phyloP scores from a whole-genome alignment of 2,888 invertebrate genomes.

The Anaspis maculata region DNA sequence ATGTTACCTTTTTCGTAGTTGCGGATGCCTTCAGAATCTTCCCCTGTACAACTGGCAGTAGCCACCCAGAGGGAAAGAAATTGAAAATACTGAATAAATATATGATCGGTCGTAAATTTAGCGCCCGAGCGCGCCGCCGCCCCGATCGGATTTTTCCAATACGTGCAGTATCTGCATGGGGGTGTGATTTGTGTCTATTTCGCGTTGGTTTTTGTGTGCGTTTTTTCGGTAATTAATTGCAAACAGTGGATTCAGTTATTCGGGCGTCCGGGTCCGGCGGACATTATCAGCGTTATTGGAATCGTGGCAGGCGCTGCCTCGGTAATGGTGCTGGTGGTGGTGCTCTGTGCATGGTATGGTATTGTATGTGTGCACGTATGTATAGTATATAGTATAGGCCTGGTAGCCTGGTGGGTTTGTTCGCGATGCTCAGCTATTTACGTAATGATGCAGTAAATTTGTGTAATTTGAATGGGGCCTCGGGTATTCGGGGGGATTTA shows the following conservation, averaged over 20 bases:
- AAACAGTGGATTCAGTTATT: slow-evolving; percentile 31
- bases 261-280: slow-evolving; percentile 24
- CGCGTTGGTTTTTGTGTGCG: slow-evolving; percentile 25
- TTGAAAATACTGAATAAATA: slow-evolving; percentile 38
- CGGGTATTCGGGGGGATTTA: slow-evolving; percentile 13
- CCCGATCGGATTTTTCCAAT: slow-evolving; percentile 30
- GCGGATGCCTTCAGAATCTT: too few species aligned
- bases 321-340: too few species aligned
- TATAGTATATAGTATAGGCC: too few species aligned
- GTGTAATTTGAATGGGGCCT: slow-evolving; percentile 27
- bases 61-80: slow-evolving; percentile 28
- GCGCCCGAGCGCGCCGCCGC: too few species aligned
- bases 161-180: slow-evolving; percentile 29
- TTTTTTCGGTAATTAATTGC: slow-evolving; percentile 31
- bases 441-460: slow-evolving; percentile 39
- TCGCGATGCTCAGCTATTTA: slow-evolving; percentile 29
- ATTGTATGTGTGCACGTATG: too few species aligned
- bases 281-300: slow-evolving; percentile 35
- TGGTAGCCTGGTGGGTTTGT: too few species aligned
- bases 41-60: too few species aligned
- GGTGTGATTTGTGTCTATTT: slow-evolving; percentile 32
- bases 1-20: too few species aligned
- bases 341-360: too few species aligned
- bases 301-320: slow-evolving; percentile 19
- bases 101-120: slow-evolving; percentile 36